A percentile compares a stretch with the other conserved stretches of the same genome.
These are phyloP conservation scores for Diaperis boleti DNA, from an alignment of 2,888 invertebrate genomes.

Conservation along the genomic window DNA sequence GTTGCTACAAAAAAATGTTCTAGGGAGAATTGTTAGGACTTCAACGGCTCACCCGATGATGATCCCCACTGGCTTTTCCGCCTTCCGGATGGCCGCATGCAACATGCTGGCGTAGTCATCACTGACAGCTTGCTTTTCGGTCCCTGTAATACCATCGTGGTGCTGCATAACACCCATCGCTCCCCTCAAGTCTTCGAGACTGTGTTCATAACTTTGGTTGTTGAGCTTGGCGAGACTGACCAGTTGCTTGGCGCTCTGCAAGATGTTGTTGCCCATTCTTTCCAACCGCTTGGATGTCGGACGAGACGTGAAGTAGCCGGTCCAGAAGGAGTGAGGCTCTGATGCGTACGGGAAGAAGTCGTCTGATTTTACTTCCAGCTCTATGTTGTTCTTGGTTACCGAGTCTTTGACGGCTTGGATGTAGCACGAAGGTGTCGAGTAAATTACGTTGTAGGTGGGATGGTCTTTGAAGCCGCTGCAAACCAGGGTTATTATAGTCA, in stretches of 20 bases:
- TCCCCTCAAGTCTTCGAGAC: slow-evolving; percentile 70
- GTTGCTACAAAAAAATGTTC: background rate
- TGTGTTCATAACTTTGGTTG: slow-evolving; percentile 68
- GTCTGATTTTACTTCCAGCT: slow-evolving; percentile 62
- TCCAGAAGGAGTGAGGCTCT: slow-evolving; percentile 78
- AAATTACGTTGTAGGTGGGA: slow-evolving; percentile 76
- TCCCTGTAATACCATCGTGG: slow-evolving; percentile 89
- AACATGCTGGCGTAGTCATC: slow-evolving; percentile 86
- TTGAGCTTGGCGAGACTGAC: slow-evolving; percentile 70
- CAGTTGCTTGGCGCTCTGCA: slow-evolving; percentile 76
- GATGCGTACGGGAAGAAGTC: slow-evolving; percentile 79
- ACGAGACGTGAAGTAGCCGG: slow-evolving; percentile 75
- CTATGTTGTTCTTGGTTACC: slow-evolving; percentile 47
- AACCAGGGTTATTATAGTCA: background rate
- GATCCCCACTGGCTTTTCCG: slow-evolving; percentile 57
- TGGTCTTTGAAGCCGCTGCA: slow-evolving; percentile 44
- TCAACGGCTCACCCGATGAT: slow-evolving; percentile 52
- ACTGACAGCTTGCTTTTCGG: slow-evolving; percentile 86
- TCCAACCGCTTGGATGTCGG: slow-evolving; percentile 70
- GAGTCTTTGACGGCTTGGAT: slow-evolving; percentile 74
- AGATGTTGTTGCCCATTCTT: slow-evolving; percentile 67
- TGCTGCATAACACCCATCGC: slow-evolving; percentile 88
- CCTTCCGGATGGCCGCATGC: slow-evolving; percentile 74
- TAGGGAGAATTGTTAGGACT: no score
- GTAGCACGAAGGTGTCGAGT: slow-evolving; percentile 87